A percentile compares a stretch with the other conserved stretches of the same genome.
phyloP scores from a whole-genome alignment of 2,797 vertebrate species.

The Microctenopoma steveboyesi region DNA sequence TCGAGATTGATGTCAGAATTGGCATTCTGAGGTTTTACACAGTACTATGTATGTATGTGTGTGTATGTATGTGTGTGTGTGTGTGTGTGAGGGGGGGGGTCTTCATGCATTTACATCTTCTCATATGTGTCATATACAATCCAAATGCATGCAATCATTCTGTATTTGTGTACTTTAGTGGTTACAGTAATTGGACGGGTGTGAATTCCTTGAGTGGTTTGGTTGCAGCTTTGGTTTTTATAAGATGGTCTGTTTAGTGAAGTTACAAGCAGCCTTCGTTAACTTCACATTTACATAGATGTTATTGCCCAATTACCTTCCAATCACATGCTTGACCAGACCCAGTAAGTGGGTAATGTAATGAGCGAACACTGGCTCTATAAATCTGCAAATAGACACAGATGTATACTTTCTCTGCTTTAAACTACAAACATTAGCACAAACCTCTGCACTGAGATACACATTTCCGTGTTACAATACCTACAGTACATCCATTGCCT shows the following conservation, averaged over 20 bases:
- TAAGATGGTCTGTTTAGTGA: conserved; percentile 52
- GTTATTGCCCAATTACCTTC: conserved; percentile 58
- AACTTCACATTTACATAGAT: conserved; percentile 41
- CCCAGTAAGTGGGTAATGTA: conserved; percentile 22
- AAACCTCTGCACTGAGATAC: background rate
- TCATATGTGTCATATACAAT: conserved; percentile 1
- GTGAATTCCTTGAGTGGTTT: conserved; percentile 54
- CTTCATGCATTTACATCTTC: background rate
- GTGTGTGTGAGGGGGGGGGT: background rate
- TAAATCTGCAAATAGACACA: conserved; percentile 25
- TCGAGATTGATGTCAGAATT: conserved; percentile 1
- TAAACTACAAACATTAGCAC: background rate
- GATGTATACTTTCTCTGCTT: conserved; percentile 1
- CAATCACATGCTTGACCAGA: conserved; percentile 53
- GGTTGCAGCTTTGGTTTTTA: conserved; percentile 51
- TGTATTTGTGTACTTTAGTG: conserved; percentile 6
- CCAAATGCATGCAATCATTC: background rate
- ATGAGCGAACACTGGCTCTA: conserved; percentile 26
- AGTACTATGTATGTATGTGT: background rate
- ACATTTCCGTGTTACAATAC: background rate
- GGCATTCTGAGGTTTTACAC: background rate
- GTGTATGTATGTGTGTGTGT: background rate
- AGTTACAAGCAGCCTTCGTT: conserved; percentile 57
- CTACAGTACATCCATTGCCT: too few species aligned
- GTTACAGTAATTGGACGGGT: conserved; percentile 29